Base-by-base conservation (phyloP, 2,888 invertebrate genomes). In the Cotesia congregata region DNA sequence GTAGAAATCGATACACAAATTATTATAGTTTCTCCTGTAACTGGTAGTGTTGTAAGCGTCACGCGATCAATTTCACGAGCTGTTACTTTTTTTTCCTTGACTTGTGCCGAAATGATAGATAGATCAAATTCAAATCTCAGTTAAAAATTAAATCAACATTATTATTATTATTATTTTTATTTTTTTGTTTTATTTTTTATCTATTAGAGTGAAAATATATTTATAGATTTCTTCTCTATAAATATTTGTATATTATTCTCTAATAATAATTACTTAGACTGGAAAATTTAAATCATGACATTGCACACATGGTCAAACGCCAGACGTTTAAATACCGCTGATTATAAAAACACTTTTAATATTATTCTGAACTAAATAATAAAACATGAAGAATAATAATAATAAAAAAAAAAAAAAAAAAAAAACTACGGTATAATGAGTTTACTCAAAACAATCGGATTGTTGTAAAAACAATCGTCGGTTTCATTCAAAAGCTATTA, bases 1-100 rank as follows among this genome's bases (percentile, higher is more conserved):
- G 30, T n/a, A 67, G 15, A 60, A 68, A 72, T 76, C 67, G 60
- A 72, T 72, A 76, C 40, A 12, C 20, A 75, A 71, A 70, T 64
- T 71, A 41, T 67, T 60, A 39, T 39, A 61, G 41, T 72, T 72
- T 64, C 4, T 5, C 6, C n/a, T 38, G 38, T 50, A 20, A 50
- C 50, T 50, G 3, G 72, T 15, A 17, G 15, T 15, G 5, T 72
- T 50, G 50, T 12, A 12, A 2, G 50, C 12, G 50, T 50, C 65
- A 59, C 41, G 65, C 72, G 50, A 65, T 64, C 41, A 65, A 17
- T 65, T 17, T 30, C 30, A 30, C 30, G 30, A 30, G 30, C 30
- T 30, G 30, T 30, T 30, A 30, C 30, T 30, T 30, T 30, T 30
- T 30, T 30, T 30, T 30, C 30, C 30, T 30, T 30, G 30, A 30